Evolutionary conservation across 2,113 vertebrate species (phyloP).

Genomic region (Ciconia boyciana): DNA sequence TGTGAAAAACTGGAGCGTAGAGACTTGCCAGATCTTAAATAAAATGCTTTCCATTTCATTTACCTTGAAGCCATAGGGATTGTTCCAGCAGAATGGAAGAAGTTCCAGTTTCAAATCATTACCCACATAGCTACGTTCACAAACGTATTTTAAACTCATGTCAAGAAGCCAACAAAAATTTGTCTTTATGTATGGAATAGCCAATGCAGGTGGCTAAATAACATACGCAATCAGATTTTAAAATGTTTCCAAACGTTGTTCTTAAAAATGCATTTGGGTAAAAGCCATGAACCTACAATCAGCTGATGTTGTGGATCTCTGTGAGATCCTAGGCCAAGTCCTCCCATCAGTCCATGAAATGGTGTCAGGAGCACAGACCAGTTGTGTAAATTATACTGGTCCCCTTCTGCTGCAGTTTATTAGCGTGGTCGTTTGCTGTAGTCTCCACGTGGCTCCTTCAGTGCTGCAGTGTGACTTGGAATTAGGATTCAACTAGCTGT

Average conservation of each 20-base stretch:
- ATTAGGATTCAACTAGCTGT: background rate
- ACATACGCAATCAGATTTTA: background rate
- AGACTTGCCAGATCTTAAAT: background rate
- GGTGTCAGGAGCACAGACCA: background rate
- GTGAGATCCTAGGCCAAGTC: background rate
- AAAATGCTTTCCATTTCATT: constrained; percentile 39
- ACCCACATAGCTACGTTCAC: background rate
- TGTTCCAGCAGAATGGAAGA: constrained; percentile 4
- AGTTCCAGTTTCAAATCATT: background rate
- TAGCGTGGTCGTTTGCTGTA: rapidly evolving
- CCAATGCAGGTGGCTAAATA: constrained; percentile 25
- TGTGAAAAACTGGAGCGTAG: background rate
- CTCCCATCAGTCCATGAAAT: background rate
- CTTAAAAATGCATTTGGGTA: background rate
- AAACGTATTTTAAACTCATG: background rate
- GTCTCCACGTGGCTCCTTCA: background rate
- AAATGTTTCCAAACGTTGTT: background rate
- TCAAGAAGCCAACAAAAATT: constrained; percentile 10
- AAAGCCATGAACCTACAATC: background rate
- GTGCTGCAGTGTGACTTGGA: background rate
- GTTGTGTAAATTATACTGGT: background rate
- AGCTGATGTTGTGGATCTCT: background rate
- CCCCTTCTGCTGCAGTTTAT: background rate
- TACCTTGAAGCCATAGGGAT: background rate
- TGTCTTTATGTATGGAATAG: background rate